Percentiles rank a stretch among this genome's conserved stretches.
Evolutionary conservation across 1,140 invertebrate species (phyloP).

Genomic region (Drosophila santomea): DNA sequence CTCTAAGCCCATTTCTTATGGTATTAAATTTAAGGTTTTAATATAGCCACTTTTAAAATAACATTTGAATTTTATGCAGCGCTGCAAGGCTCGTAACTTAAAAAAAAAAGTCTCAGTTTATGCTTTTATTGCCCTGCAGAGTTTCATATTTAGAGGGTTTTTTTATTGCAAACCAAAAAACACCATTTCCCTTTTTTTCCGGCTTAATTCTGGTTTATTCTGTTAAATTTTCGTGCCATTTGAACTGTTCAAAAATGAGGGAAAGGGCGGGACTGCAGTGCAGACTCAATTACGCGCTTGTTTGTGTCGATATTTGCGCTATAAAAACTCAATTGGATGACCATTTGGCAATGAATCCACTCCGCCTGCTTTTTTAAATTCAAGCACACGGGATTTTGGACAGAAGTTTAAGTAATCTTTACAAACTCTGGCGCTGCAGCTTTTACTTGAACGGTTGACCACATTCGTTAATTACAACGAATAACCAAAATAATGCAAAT

Average conservation of each 20-base stretch:
- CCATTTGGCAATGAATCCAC: slow-evolving; percentile 24
- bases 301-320: slow-evolving; percentile 67
- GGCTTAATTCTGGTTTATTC: slow-evolving; percentile 66
- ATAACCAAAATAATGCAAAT: slow-evolving; percentile 10
- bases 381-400: neutral
- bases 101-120: neutral
- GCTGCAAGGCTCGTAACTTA: neutral
- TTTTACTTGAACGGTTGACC: slow-evolving; percentile 21
- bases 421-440: slow-evolving; percentile 26
- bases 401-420: slow-evolving; percentile 20
- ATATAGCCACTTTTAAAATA: neutral
- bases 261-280: slow-evolving; percentile 3
- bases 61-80: neutral
- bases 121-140: neutral
- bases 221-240: slow-evolving; percentile 63
- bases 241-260: slow-evolving; percentile 19
- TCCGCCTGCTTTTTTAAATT: neutral
- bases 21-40: too few species aligned
- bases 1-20: too few species aligned
- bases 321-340: slow-evolving; percentile 67
- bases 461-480: slow-evolving; percentile 46
- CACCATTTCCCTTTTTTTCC: slow-evolving; percentile 61
- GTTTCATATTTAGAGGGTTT: neutral
- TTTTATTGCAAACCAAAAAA: slow-evolving; percentile 47
- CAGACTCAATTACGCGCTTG: slow-evolving; percentile 72